Percentiles rank a stretch among this genome's conserved stretches.
Conservation (phyloP, 2,113 vertebrate genomes). For the Laticauda laticaudata region DNA sequence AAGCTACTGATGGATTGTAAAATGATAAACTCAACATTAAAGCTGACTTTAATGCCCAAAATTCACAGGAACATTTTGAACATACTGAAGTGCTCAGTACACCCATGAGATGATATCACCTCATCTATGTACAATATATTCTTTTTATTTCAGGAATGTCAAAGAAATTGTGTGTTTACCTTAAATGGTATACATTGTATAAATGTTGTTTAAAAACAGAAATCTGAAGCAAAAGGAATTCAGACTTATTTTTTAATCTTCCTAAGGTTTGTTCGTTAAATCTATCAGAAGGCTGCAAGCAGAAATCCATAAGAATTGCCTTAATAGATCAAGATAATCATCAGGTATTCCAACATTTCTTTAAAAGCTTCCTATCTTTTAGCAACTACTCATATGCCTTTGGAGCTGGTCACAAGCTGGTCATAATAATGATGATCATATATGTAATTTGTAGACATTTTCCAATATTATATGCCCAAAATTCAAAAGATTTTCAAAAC, state of each 20-base stretch:
- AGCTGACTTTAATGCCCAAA: constrained; percentile 25
- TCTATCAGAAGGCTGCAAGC: background rate
- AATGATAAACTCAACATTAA: background rate
- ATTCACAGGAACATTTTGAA: background rate
- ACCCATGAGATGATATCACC: background rate
- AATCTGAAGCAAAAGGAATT: background rate
- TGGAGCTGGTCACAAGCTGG: background rate
- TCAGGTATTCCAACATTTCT: background rate
- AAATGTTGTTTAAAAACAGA: background rate
- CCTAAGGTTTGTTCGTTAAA: background rate
- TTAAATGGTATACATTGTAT: background rate
- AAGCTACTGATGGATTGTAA: background rate
- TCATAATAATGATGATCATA: background rate
- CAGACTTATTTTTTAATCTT: background rate
- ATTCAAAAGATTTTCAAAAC: background rate
- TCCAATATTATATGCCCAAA: background rate
- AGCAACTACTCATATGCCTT: background rate
- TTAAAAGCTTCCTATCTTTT: background rate
- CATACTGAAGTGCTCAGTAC: background rate
- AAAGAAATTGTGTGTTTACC: background rate
- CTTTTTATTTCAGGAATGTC: background rate
- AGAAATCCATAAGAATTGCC: background rate
- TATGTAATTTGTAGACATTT: background rate
- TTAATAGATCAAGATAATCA: background rate
- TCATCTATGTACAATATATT: background rate